These are phyloP conservation scores for human (Homo sapiens) DNA, from an alignment of 2,113 vertebrate genomes.

Conservation along the genomic window DNA sequence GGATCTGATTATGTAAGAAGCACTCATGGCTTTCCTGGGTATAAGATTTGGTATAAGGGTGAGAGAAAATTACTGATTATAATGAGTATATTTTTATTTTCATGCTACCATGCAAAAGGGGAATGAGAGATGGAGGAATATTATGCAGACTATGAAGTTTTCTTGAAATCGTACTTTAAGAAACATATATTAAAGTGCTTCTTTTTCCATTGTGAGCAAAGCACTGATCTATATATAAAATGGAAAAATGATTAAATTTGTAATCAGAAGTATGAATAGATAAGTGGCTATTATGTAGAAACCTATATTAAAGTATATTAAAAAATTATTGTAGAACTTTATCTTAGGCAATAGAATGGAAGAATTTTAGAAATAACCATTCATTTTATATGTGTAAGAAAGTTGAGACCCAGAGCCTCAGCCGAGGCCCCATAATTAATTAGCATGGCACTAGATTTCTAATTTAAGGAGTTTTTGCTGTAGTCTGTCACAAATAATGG, in stretches of 20 bases:
- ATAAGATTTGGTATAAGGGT: not conserved
- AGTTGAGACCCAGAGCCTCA: not conserved
- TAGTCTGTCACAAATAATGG: not conserved
- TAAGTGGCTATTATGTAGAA: conserved; percentile 37
- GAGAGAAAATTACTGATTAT: not conserved
- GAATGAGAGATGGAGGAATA: not conserved
- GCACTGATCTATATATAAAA: not conserved
- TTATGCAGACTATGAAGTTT: not conserved
- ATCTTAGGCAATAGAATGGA: conserved; percentile 17
- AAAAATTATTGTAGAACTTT: conserved; percentile 18
- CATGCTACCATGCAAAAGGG: not conserved
- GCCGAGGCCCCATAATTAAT: not conserved
- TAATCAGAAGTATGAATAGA: conserved; percentile 38
- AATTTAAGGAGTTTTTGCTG: not conserved
- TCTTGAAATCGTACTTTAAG: not conserved
- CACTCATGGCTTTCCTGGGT: not conserved
- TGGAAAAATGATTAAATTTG: conserved; percentile 40
- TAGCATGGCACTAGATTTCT: not conserved
- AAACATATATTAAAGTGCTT: not conserved
- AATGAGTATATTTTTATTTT: not conserved
- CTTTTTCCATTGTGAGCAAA: not conserved
- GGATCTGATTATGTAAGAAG: not conserved
- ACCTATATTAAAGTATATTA: not conserved
- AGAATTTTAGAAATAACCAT: conserved; percentile 31
- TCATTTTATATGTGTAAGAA: not conserved